phyloP scores from a whole-genome alignment of 2,797 vertebrate species.

The Premnoplex brunnescens region DNA sequence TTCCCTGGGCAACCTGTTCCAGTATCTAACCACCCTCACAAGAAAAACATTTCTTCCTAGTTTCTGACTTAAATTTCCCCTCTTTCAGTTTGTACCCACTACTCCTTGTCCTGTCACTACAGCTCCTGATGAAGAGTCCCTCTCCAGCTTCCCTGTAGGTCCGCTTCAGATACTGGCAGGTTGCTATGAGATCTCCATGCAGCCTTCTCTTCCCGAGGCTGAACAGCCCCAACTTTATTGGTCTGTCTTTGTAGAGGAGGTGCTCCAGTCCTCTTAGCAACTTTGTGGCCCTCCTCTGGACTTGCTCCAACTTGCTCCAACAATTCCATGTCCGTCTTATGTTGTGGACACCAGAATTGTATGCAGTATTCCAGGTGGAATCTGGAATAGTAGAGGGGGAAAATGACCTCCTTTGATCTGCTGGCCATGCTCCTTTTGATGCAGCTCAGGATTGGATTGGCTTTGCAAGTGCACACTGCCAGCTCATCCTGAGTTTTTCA shows the following conservation, averaged over 20 bases:
- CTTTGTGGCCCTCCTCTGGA: fast-evolving
- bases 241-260: neutral
- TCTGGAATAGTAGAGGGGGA: neutral
- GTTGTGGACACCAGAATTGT: neutral
- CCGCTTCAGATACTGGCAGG: neutral
- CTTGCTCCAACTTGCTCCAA: neutral
- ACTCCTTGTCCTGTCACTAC: neutral
- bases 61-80: neutral
- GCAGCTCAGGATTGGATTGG: neutral
- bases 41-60: neutral
- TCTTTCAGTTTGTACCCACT: neutral
- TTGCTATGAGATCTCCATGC: neutral
- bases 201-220: neutral
- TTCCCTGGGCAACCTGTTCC: neutral
- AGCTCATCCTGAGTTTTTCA: neutral
- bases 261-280: neutral
- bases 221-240: neutral
- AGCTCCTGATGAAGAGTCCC: neutral
- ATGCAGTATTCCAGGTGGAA: neutral
- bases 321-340: neutral
- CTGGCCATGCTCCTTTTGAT: neutral
- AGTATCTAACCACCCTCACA: neutral
- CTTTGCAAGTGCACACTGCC: neutral
- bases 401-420: neutral
- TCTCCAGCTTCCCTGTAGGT: neutral